Base-by-base conservation (phyloP, 2,888 invertebrate genomes). In the Liodrosophila aerea region DNA sequence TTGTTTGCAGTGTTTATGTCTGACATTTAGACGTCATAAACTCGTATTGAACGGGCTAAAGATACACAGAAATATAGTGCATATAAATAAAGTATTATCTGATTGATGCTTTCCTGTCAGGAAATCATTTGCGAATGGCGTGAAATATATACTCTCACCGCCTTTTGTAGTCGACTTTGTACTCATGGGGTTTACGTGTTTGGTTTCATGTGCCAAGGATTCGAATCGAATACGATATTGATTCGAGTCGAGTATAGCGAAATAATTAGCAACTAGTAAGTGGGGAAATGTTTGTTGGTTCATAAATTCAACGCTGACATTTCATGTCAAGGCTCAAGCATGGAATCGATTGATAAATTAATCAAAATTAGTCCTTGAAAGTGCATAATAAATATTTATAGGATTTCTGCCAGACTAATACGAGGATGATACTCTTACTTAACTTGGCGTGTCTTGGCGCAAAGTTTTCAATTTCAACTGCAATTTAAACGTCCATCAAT, bases 401-500 rank as follows among this genome's bases (percentile, higher is more conserved):
- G 61, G 47, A 30, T 52, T 31, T 13, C 27, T 49, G 58, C 39
- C 60, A 43, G 44, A n/a, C 30, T 30, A n/a, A n/a, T n/a, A n/a
- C n/a, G n/a, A n/a, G n/a, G n/a, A n/a, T n/a, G n/a, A n/a, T n/a
- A n/a, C n/a, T n/a, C n/a, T n/a, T n/a, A 36, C 37, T 18, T 7
- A 22, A 12, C 18, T n/a, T 34, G 54, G 50, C 67, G 54, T 62
- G 69, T 62, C 53, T 51, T 22, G 16, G 41, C 44, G 47, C 46
- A 7, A 52, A 40, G 46, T 64, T 73, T 78, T 76, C 76, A 85
- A 81, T 81, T 81, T 78, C 81, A 64, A 72, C 50, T 85, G 80
- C 76, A 85, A 81, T 81, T 81, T 81, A 78, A 83, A 72, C 83
- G 85, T 82, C 83, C 69, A 78, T 85, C 80, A 85, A 85, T 76